A percentile compares a stretch with the other conserved stretches of the same genome.
Evolutionary conservation across 2,797 vertebrate species (phyloP).

Genomic region (Anniella stebbinsi): DNA sequence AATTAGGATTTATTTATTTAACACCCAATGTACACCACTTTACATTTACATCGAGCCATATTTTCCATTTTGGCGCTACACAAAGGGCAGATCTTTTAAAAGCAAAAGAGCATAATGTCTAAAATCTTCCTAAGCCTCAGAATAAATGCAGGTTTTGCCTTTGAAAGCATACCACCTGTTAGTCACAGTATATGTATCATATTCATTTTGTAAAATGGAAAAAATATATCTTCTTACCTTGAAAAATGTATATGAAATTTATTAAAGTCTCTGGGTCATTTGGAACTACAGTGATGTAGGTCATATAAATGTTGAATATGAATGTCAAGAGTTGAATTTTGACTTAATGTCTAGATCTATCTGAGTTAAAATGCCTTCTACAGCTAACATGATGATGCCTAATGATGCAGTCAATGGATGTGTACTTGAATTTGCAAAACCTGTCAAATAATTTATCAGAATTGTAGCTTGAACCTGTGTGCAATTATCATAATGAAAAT

Average conservation of each 20-base stretch:
- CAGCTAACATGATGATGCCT: not conserved
- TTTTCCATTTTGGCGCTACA: not conserved
- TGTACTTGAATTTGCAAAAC: slow-evolving; percentile 7
- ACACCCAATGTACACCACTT: too few species aligned
- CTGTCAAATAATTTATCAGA: slow-evolving; percentile 6
- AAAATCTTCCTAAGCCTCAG: not conserved
- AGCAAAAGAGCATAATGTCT: not conserved
- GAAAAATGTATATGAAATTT: not conserved
- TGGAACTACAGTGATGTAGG: not conserved
- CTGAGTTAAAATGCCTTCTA: not conserved
- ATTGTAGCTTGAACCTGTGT: not conserved
- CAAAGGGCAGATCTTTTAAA: not conserved
- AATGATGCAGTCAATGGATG: not conserved
- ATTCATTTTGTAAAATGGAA: not conserved
- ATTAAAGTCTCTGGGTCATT: slow-evolving; percentile 4
- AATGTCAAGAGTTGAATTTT: slow-evolving; percentile 1
- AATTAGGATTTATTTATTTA: too few species aligned
- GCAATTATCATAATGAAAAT: slow-evolving; percentile 19
- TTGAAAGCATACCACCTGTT: not conserved
- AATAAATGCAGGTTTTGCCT: not conserved
- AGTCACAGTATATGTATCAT: not conserved
- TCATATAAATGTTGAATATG: not conserved
- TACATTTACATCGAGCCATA: not conserved
- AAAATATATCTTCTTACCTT: not conserved
- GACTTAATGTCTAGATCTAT: not conserved